phyloP scores from a whole-genome alignment of 2,888 invertebrate genomes.

The Callimorpha dominula region DNA sequence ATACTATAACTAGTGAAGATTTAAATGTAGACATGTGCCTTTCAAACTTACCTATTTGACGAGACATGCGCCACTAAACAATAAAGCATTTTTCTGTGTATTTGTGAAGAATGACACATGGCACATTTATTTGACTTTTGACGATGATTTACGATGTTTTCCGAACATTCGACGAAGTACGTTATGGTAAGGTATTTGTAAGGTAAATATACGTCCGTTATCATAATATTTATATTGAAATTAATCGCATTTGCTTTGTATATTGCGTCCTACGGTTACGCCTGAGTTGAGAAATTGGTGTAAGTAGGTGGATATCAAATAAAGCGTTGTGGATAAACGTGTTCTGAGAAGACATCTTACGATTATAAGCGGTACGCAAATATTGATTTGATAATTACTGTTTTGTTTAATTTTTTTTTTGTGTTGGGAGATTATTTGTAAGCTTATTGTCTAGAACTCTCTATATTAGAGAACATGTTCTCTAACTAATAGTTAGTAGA shows the following conservation, averaged over 20 bases:
- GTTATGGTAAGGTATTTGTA: constrained; percentile 21
- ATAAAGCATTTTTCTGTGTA: constrained; percentile 11
- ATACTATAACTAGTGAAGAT: too few relatives aligned
- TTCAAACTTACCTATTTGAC: neutral
- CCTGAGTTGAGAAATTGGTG: constrained; percentile 35
- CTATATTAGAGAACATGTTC: neutral
- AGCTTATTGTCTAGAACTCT: neutral
- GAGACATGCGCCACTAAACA: neutral
- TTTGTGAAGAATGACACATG: constrained; percentile 22
- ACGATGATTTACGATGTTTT: constrained; percentile 32
- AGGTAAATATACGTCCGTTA: constrained; percentile 43
- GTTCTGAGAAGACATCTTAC: neutral
- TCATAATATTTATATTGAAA: constrained; percentile 46
- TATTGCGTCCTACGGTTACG: constrained; percentile 38
- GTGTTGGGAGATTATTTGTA: neutral
- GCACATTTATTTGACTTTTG: constrained; percentile 28
- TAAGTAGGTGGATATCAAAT: constrained; percentile 20
- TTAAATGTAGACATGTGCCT: too few relatives aligned
- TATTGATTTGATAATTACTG: constrained; percentile 6
- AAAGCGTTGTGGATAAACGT: neutral
- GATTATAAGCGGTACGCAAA: constrained; percentile 5
- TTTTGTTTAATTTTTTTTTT: neutral
- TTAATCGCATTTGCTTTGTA: constrained; percentile 41
- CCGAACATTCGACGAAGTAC: constrained; percentile 28
- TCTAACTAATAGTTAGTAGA: neutral